Conservation (phyloP, 2,888 invertebrate genomes). For the Synergus gifuensis region DNA sequence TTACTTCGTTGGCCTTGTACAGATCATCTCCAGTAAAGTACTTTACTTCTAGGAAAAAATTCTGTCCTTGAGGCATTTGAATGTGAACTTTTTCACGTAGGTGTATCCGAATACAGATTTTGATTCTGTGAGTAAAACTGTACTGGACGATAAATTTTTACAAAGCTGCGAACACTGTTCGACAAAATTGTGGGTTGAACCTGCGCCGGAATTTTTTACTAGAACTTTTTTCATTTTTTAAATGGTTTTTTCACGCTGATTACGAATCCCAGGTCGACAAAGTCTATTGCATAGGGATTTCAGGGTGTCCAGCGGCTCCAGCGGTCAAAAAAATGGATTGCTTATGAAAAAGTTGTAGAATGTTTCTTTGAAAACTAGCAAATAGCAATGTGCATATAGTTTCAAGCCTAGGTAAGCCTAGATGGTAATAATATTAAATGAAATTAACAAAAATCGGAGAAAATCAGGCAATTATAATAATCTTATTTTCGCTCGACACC, state of each 20-base stretch:
- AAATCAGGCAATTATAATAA: not conserved
- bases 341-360: not conserved
- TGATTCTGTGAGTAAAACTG: conserved; percentile 17
- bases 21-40: not conserved
- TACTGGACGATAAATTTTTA: not conserved
- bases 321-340: not conserved
- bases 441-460: not conserved
- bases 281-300: conserved; percentile 10
- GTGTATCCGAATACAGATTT: not conserved
- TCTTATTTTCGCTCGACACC: not conserved
- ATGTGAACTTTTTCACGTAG: not conserved
- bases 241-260: conserved; percentile 41
- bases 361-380: too few species aligned
- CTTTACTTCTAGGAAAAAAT: conserved; percentile 1
- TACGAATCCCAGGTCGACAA: conserved; percentile 39
- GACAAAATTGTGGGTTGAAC: conserved; percentile 34
- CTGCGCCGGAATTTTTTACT: not conserved
- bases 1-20: conserved; percentile 1
- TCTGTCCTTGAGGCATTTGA: not conserved
- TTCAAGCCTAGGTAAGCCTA: too few species aligned
- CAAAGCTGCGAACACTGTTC: conserved; percentile 26
- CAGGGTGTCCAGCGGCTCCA: not conserved
- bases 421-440: too few species aligned
- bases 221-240: conserved; percentile 7
- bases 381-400: too few species aligned